Conservation (phyloP, 2,113 vertebrate species). For the Microcebus tavaratra region DNA sequence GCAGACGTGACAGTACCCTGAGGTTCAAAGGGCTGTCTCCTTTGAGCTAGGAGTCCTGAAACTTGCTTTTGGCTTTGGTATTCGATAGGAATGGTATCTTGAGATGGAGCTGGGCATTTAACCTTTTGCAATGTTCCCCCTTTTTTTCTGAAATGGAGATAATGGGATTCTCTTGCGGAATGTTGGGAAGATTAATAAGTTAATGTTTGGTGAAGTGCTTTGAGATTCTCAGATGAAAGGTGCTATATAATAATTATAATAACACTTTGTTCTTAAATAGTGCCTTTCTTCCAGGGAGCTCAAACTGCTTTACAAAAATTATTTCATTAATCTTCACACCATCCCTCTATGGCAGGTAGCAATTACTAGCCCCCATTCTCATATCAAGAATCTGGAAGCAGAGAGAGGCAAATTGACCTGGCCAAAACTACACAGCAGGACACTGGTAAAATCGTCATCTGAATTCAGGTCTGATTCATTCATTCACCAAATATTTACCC, state of each 20-base stretch:
- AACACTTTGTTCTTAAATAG: conserved; percentile 75
- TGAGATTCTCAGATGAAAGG: conserved; percentile 71
- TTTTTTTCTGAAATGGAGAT: not conserved
- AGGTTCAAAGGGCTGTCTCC: not conserved
- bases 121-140: not conserved
- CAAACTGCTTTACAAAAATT: conserved; percentile 71
- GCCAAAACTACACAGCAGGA: not conserved
- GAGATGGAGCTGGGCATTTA: not conserved
- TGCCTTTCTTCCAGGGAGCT: conserved; percentile 72
- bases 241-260: conserved; percentile 69
- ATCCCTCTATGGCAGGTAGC: conserved; percentile 47
- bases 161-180: not conserved
- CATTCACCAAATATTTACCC: not conserved
- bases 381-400: not conserved
- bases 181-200: conserved; percentile 68
- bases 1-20: not conserved
- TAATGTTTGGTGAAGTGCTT: conserved; percentile 72
- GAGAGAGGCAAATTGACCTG: not conserved
- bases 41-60: not conserved
- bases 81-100: not conserved
- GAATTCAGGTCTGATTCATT: not conserved
- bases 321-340: conserved; percentile 73
- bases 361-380: conserved; percentile 44
- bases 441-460: not conserved
- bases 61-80: not conserved